Conservation (phyloP, 2,888 invertebrate species). For the Tanypteryx hageni region DNA sequence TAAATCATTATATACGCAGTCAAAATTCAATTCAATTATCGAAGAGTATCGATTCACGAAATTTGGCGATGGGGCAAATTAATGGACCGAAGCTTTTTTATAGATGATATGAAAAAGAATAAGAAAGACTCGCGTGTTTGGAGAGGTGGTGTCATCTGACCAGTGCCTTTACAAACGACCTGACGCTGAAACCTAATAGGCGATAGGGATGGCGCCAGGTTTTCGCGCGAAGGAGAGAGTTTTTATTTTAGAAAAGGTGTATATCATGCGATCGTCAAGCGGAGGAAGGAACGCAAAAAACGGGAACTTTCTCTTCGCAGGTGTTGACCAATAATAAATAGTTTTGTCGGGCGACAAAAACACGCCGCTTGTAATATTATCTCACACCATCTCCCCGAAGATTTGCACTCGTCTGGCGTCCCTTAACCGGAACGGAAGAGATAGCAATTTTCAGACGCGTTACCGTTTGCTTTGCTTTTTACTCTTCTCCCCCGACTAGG, state of each 20-base stretch:
- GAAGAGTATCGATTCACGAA: no score
- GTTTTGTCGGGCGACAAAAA: neutral
- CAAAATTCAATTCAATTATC: no score
- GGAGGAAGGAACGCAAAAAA: neutral
- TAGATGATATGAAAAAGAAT: no score
- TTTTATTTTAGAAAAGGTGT: neutral
- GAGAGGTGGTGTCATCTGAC: no score
- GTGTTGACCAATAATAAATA: slow-evolving; percentile 41
- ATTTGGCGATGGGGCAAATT: no score
- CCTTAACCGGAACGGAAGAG: slow-evolving; percentile 28
- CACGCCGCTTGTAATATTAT: slow-evolving; percentile 16
- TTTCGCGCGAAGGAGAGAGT: neutral
- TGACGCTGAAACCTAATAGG: no score
- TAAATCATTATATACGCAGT: no score
- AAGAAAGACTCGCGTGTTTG: no score
- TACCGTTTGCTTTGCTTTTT: slow-evolving; percentile 48
- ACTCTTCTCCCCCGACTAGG: slow-evolving; percentile 17
- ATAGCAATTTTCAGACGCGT: slow-evolving; percentile 20
- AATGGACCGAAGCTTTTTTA: no score
- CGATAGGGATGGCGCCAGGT: no score
- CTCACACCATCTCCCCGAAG: slow-evolving; percentile 43
- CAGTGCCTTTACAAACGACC: no score
- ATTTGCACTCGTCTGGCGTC: slow-evolving; percentile 28
- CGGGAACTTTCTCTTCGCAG: neutral
- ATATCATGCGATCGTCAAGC: neutral